These are phyloP conservation scores for Phoxinus phoxinus DNA, from an alignment of 2,113 vertebrate genomes.

Conservation along the genomic window DNA sequence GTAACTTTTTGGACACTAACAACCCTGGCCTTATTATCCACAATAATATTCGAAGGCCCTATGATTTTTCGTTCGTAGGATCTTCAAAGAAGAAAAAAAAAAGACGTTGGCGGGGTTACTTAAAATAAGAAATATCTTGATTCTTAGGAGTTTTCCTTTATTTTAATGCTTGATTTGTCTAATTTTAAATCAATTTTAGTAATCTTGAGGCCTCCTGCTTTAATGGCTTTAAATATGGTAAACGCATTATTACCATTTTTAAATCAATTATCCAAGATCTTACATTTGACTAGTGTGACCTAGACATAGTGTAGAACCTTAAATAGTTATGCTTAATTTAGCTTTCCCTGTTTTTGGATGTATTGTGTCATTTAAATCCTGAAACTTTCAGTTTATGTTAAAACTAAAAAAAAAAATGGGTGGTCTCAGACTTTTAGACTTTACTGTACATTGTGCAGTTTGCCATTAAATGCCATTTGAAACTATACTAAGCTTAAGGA, in stretches of 20 bases:
- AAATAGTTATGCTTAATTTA: background rate
- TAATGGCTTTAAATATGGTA: background rate
- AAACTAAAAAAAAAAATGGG: background rate
- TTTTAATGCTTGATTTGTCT: background rate
- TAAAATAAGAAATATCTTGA: no score
- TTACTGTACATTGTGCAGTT: conserved; percentile 13
- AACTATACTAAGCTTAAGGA: conserved; percentile 9
- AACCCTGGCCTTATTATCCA: no score
- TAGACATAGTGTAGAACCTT: background rate
- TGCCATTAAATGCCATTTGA: conserved; percentile 4
- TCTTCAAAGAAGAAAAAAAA: no score
- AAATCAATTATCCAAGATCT: background rate
- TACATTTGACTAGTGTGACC: background rate
- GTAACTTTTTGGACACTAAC: background rate
- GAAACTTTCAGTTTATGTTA: background rate
- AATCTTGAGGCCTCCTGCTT: background rate
- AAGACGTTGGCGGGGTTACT: no score
- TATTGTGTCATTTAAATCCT: background rate
- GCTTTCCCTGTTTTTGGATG: background rate
- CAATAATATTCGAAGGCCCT: no score
- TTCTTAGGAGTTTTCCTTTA: background rate
- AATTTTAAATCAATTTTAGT: background rate
- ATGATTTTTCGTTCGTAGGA: background rate
- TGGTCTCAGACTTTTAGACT: background rate
- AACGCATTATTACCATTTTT: background rate